Evolutionary conservation across 2,888 invertebrate species (phyloP), one percentile per base, ranked within the genome.

Genomic region (Thera britannica): DNA sequence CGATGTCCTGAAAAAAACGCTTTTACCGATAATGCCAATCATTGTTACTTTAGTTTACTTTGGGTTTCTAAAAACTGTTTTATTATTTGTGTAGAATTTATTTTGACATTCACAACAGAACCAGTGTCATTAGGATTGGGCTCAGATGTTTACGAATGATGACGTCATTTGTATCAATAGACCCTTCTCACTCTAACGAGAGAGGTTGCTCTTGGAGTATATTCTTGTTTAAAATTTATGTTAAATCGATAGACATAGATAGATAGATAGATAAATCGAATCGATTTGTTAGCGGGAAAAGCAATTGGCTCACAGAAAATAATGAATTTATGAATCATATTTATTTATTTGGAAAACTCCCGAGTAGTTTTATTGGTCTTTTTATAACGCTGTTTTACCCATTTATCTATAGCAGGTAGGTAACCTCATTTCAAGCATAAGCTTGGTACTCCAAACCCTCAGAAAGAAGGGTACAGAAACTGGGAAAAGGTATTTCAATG

Each of bases 181-280:
- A 72, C 72, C 72, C 72, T 62, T 63, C 70, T 72, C 72, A 72
- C 58, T 65, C 48, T 68, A 68, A 70, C 68, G 62, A 70, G 65
- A 62, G 58, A 57, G 57, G 41, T 44, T 7, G 23, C 8, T 57
- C 60, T 57, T 38, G 35, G 71, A 49, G 57, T 66, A 58, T 58
- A 23, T 8, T 44, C 44, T 44, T 44, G 8, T 8, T 44, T 44
- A 7, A 7, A 44, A 44, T 44, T 2, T 5, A 38, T 38, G 38
- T 38, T 23, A 23, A 23, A 23, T 23, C 23, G 1, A 23, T 23
- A 23, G 23, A 23, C 23, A n/a, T n/a, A n/a, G n/a, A n/a, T n/a
- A n/a, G n/a, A n/a, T n/a, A n/a, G n/a, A n/a, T n/a, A n/a, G n/a
- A n/a, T n/a, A n/a, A n/a, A n/a, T n/a, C n/a, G n/a, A n/a, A n/a